Conservation (phyloP, 2,888 invertebrate species). For the Chrysotoxum bicinctum region DNA sequence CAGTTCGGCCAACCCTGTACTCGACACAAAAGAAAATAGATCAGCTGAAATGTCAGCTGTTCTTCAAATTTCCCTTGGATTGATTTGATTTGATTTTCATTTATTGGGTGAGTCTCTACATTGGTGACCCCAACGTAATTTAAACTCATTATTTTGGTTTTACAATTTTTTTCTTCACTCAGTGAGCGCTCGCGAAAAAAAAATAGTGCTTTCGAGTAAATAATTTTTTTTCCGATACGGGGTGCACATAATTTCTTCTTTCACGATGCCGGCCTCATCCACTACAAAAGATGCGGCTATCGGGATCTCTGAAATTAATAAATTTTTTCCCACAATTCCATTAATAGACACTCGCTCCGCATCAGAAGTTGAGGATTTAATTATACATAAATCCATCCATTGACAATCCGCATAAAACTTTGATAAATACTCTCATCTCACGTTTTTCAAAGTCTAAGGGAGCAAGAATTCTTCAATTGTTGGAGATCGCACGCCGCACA, state of each 20-base stretch:
- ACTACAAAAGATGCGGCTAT: background rate
- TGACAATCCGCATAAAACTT: constrained; percentile 11
- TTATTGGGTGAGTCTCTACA: too few species aligned
- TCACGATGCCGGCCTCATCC: background rate
- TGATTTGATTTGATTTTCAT: too few species aligned
- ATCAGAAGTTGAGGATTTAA: constrained; percentile 29
- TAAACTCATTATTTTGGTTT: too few species aligned
- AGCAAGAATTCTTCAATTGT: constrained; percentile 22
- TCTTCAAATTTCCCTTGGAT: too few species aligned
- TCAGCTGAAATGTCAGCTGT: too few species aligned
- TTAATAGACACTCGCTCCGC: constrained; percentile 42
- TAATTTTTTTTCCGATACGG: too few species aligned
- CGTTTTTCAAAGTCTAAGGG: constrained; percentile 19
- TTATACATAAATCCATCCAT: constrained; percentile 35
- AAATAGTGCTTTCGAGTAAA: too few species aligned
- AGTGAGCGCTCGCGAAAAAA: too few species aligned
- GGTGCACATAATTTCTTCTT: background rate
- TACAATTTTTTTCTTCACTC: too few species aligned
- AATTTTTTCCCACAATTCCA: constrained; percentile 66
- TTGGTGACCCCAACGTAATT: too few species aligned
- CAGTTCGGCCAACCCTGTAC: too few species aligned
- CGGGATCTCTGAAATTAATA: constrained; percentile 55
- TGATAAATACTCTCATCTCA: constrained; percentile 13
- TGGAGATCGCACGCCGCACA: constrained; percentile 42
- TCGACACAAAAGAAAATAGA: too few species aligned